These are phyloP conservation scores for Gephyroberyx darwinii DNA, from an alignment of 2,797 vertebrate genomes.

Conservation along the genomic window DNA sequence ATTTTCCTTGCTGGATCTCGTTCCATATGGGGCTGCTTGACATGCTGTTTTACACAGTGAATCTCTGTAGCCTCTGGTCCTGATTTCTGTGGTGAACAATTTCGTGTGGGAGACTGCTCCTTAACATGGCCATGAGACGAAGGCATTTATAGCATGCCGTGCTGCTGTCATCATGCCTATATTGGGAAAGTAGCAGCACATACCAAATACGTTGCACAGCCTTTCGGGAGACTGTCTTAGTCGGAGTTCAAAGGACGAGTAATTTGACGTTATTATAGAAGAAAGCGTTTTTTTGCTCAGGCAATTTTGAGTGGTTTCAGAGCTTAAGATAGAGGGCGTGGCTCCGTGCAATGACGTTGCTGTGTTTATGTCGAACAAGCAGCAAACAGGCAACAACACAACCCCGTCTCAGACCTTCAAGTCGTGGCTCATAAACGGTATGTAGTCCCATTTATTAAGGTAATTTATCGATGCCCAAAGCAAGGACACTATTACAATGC, in stretches of 20 bases:
- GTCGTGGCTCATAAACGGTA: conserved; percentile 67
- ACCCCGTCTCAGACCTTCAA: conserved; percentile 43
- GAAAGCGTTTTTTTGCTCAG: not conserved
- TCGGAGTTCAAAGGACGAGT: not conserved
- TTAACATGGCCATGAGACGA: conserved; percentile 51
- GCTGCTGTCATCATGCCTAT: conserved; percentile 46
- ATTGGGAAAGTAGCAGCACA: conserved; percentile 40
- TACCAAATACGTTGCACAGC: not conserved
- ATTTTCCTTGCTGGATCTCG: too few species aligned
- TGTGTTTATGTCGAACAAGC: conserved; percentile 74
- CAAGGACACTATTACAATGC: accelerated
- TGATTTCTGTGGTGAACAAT: not conserved
- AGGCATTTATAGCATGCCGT: conserved; percentile 44
- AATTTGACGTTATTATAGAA: not conserved
- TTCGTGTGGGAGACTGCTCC: not conserved
- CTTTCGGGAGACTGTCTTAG: not conserved
- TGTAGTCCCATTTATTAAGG: not conserved
- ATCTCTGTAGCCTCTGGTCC: too few species aligned
- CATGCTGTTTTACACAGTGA: too few species aligned
- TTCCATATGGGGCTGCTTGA: too few species aligned
- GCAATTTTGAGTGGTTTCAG: too few species aligned
- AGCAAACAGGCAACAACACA: conserved; percentile 10
- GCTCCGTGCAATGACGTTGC: conserved; percentile 52
- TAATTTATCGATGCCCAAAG: not conserved
- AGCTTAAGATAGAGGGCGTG: conserved; percentile 61